Evolutionary conservation across 2,888 invertebrate species (phyloP), one percentile per base, ranked within the genome.

Genomic region (Noctua janthe): DNA sequence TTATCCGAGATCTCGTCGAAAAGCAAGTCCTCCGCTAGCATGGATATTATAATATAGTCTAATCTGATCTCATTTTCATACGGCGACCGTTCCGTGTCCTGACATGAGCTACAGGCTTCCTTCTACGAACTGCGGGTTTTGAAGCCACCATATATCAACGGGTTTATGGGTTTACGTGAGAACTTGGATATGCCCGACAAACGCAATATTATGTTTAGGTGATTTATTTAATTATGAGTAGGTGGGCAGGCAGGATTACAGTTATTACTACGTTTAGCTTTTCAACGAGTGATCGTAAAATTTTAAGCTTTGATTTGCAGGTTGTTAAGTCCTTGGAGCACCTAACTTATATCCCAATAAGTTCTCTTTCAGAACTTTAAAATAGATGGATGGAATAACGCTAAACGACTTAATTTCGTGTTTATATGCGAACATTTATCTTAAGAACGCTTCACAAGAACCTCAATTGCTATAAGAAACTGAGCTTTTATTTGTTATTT

Each of bases 161-260:
- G 76, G 87, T 91, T 92, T 91, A 92, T 91, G 90, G 71, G 78
- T 47, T 78, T 92, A 92, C 92, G 93, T 92, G 92, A 91, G 80
- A 80, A 73, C 69, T 78, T 81, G 64, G 67, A 88, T 78, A 80
- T 83, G 85, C 43, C 77, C 70, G 80, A 80, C 81, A 71, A 81
- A 81, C 78, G 76, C 66, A 74, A 81, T 81, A 72, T 75, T 70
- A 73, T 74, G 80, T 75, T 80, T 39, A 72, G n/a, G 72, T 83
- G 74, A 85, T 80, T 76, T 81, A 76, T 66, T 84, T 85, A 71
- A 56, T 54, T 71, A 84, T 80, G 66, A 79, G 64, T 84, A 59
- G 67, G 64, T 84, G 59, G 67, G 13, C 59, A 66, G 23, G 13
- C 64, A 43, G 62, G 71, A 29, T 84, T 70, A 83, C 56, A 75